Base-by-base conservation (phyloP, 1,140 invertebrate species). In the Diachasma alloeum region DNA sequence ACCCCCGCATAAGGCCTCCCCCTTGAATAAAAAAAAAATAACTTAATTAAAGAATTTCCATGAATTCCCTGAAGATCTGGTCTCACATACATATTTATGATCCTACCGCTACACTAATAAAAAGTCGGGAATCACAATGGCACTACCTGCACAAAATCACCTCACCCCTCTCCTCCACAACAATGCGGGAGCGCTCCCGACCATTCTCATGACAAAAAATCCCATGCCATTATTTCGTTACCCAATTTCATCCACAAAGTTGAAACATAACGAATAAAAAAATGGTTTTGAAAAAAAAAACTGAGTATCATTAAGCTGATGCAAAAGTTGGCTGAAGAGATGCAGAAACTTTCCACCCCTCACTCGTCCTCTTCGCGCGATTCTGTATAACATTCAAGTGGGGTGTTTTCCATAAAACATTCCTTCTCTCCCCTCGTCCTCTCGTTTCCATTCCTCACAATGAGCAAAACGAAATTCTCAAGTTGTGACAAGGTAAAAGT, bases 11-110 rank as follows among this genome's bases (percentile, higher is more conserved):
- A 26, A 31, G 31, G 31, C 31, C 26, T 0, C 39, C 66, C 31
- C 15, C 36, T 36, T 68, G 10, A 26, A 15, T n/a, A 68, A 36
- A 68, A 68, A 37, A 83, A 87, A 88, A 87, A 89, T 89, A 87
- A 89, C 85, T 88, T 86, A 85, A 89, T 89, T 89, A 88, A 88
- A 88, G 86, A 88, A 89, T 87, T 88, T 88, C 86, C 87, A 87
- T 86, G 87, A 88, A 88, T 81, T 83, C 19, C 11, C 59, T 11
- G 5, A 63, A 63, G 59, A 80, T 79, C 70, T n/a, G n/a, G n/a
- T 17, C 69, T 71, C 42, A 74, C 82, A 89, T 88, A 88, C 87
- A 88, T 89, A 89, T 89, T 89, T 89, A 88, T 88, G 87, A 89
- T 87, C 80, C 59, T 82, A 86, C 88, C 85, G 76, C 67, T 74